Conservation (phyloP, 2,888 invertebrate genomes). For the Coenonympha arcania region DNA sequence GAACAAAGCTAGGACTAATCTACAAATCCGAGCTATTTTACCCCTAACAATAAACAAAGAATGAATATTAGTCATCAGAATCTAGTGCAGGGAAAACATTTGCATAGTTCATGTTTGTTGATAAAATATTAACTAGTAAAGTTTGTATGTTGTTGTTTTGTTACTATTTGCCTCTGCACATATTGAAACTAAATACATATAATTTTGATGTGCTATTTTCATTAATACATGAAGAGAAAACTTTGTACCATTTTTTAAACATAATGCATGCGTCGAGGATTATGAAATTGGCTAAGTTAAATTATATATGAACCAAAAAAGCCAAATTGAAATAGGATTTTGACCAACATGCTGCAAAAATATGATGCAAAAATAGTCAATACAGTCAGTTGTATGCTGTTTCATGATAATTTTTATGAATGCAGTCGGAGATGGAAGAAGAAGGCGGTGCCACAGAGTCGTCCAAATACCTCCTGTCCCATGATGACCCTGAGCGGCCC, state of each 20-base stretch:
- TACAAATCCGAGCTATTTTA: conserved; percentile 23
- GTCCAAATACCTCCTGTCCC: conserved; percentile 70
- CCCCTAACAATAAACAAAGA: conserved; percentile 30
- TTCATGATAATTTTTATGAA: neutral
- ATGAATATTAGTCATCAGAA: conserved; percentile 25
- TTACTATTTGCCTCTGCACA: conserved; percentile 1
- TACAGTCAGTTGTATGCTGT: neutral
- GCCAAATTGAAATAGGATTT: too few species aligned
- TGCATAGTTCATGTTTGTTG: conserved; percentile 27
- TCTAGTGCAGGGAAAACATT: conserved; percentile 26
- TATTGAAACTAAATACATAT: neutral
- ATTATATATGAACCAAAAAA: too few species aligned
- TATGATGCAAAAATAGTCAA: too few species aligned
- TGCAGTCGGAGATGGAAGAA: conserved; percentile 71
- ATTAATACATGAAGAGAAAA: too few species aligned
- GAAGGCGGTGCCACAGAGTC: conserved; percentile 64
- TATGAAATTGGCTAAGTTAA: too few species aligned
- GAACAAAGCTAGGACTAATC: conserved; percentile 27
- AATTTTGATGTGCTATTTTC: too few species aligned
- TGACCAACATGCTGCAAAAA: too few species aligned
- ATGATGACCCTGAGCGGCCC: conserved; percentile 77
- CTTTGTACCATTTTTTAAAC: too few species aligned
- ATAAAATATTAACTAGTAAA: conserved; percentile 24
- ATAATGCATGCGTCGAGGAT: too few species aligned
- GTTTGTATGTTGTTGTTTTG: conserved; percentile 15